Evolutionary conservation across 1,140 invertebrate species (phyloP).

Genomic region (Diabrotica undecimpunctata): DNA sequence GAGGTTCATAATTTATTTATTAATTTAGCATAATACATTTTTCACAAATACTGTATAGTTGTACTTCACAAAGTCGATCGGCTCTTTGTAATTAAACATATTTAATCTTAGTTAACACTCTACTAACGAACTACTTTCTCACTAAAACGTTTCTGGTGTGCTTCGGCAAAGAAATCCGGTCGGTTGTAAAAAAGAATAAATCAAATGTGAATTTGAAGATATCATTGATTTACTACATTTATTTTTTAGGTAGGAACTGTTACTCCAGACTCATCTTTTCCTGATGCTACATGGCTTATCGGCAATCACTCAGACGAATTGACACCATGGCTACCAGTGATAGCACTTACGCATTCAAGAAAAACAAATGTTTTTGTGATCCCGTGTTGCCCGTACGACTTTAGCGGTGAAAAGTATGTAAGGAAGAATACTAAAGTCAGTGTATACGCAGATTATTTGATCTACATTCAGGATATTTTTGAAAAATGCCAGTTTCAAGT

Average conservation of each 20-base stretch:
- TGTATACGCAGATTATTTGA: conserved; percentile 80
- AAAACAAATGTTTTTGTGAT: conserved; percentile 81
- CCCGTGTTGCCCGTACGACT: conserved; percentile 92
- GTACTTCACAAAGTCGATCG: too few species aligned
- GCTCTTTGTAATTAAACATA: too few species aligned
- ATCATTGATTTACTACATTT: background rate
- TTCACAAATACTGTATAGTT: too few species aligned
- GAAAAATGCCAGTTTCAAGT: conserved; percentile 73
- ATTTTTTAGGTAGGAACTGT: conserved; percentile 41
- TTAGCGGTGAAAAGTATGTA: conserved; percentile 80
- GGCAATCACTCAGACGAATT: conserved; percentile 99
- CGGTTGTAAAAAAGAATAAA: too few species aligned
- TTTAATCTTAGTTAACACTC: too few species aligned
- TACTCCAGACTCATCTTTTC: conserved; percentile 62
- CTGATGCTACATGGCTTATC: conserved; percentile 88
- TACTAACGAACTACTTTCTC: too few species aligned
- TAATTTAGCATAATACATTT: too few species aligned
- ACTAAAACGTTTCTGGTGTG: too few species aligned
- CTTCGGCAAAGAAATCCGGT: too few species aligned
- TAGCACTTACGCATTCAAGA: conserved; percentile 71
- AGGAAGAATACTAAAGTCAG: conserved; percentile 62
- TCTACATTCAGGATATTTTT: conserved; percentile 70
- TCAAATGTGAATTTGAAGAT: too few species aligned
- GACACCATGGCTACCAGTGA: conserved; percentile 95
- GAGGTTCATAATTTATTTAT: conserved; percentile 40